A percentile compares a stretch with the other conserved stretches of the same genome.
phyloP scores from a whole-genome alignment of 2,888 invertebrate species.

The Atherix ibis region DNA sequence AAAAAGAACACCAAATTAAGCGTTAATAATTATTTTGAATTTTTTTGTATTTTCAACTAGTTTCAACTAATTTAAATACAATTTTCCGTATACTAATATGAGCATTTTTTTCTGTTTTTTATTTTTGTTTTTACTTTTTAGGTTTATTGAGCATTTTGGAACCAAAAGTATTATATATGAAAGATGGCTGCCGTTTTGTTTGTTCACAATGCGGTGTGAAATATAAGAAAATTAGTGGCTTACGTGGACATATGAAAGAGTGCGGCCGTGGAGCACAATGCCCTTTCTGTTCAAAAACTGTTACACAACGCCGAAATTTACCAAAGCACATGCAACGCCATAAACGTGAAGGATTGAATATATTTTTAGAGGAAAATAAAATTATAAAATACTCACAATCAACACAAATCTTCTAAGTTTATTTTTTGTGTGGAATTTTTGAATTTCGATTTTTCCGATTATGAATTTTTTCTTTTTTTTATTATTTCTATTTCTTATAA shows the following conservation, averaged over 20 bases:
- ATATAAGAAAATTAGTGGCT: conserved; percentile 17
- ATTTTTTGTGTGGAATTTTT: background rate
- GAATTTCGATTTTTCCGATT: conserved; percentile 1
- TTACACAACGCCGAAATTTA: conserved; percentile 18
- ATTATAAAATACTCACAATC: conserved; percentile 1
- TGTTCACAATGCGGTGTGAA: conserved; percentile 19
- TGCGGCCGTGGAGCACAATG: conserved; percentile 19
- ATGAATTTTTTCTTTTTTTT: no score
- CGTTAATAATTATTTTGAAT: no score
- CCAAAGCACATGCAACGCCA: conserved; percentile 18
- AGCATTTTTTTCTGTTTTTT: no score
- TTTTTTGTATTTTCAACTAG: no score
- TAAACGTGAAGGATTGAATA: conserved; percentile 7
- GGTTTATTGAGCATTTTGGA: conserved; percentile 10
- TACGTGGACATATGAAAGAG: conserved; percentile 18
- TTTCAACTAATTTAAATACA: no score
- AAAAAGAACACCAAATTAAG: no score
- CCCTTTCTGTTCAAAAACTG: conserved; percentile 18
- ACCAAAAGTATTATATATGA: conserved; percentile 16
- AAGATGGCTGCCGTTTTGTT: conserved; percentile 17
- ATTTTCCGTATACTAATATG: conserved; percentile 15
- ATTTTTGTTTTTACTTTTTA: conserved; percentile 19
- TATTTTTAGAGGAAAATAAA: no score
- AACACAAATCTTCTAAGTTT: background rate
- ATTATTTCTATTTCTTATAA: no score